These are phyloP conservation scores for Chionoecetes opilio DNA, from an alignment of 1,140 invertebrate species.

Conservation along the genomic window DNA sequence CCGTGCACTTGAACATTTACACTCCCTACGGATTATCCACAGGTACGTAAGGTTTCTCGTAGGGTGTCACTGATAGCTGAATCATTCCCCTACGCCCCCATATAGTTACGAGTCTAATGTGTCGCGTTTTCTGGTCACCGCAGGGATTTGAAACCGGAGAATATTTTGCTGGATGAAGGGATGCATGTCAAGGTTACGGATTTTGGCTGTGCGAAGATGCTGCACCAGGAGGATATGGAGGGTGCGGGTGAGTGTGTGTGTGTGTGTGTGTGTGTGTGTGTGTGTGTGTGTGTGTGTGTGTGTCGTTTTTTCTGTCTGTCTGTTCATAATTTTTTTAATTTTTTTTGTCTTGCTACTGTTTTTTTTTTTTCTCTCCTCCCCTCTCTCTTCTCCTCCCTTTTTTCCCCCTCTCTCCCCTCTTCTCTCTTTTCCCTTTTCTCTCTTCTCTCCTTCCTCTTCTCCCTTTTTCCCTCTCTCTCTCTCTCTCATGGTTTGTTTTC, in stretches of 20 bases:
- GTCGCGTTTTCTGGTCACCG: neutral
- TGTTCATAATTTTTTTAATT: no score
- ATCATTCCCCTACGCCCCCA: no score
- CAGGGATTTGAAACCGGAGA: constrained; percentile 87
- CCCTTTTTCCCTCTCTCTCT: no score
- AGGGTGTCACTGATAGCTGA: no score
- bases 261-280: neutral
- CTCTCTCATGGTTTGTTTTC: no score
- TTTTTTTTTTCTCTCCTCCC: no score
- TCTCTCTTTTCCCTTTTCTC: no score
- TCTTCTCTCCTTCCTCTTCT: no score
- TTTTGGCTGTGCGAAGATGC: constrained; percentile 97
- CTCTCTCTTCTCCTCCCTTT: no score
- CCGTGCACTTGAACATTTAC: constrained; percentile 95
- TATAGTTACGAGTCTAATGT: neutral
- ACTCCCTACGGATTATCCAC: constrained; percentile 95
- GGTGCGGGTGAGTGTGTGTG: constrained; percentile 38
- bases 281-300: neutral
- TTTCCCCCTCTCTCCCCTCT: no score
- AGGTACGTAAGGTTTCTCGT: constrained; percentile 84
- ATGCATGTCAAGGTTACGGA: constrained; percentile 99
- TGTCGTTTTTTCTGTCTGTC: neutral
- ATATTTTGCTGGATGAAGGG: constrained; percentile 91
- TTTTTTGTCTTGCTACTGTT: no score
- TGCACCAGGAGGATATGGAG: constrained; percentile 77